A percentile compares a stretch with the other conserved stretches of the same genome.
Conservation (phyloP, 2,113 vertebrate genomes). For the Ptychochromis oligacanthus region DNA sequence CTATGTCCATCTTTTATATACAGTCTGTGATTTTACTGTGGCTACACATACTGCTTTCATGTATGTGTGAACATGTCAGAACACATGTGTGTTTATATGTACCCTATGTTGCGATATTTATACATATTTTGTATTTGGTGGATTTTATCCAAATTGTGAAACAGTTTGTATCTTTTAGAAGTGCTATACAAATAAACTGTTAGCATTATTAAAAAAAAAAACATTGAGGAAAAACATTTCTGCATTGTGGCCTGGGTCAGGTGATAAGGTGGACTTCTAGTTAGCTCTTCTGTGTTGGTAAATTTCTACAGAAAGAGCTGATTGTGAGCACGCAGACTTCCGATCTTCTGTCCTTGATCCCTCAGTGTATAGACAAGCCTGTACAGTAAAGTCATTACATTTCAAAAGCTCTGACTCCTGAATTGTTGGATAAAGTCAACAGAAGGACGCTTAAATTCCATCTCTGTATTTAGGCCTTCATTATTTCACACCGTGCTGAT, state of each 20-base stretch:
- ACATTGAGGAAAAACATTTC: neutral
- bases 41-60: neutral
- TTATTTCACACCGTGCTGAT: constrained; percentile 38
- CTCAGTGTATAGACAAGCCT: no score
- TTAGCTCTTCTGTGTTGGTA: neutral
- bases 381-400: neutral
- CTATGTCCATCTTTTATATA: neutral
- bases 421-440: constrained; percentile 1
- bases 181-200: neutral
- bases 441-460: neutral
- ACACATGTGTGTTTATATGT: no score
- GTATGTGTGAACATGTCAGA: neutral
- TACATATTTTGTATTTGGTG: neutral
- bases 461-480: neutral
- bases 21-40: neutral
- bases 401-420: neutral
- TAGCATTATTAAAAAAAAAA: neutral
- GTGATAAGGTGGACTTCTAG: neutral
- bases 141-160: neutral
- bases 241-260: neutral
- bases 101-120: no score
- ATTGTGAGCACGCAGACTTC: neutral
- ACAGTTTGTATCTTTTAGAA: neutral
- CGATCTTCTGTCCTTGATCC: neutral
- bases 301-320: neutral